A percentile compares a stretch with the other conserved stretches of the same genome.
phyloP scores from a whole-genome alignment of 2,113 vertebrate species.

The Acanthochromis polyacanthus region DNA sequence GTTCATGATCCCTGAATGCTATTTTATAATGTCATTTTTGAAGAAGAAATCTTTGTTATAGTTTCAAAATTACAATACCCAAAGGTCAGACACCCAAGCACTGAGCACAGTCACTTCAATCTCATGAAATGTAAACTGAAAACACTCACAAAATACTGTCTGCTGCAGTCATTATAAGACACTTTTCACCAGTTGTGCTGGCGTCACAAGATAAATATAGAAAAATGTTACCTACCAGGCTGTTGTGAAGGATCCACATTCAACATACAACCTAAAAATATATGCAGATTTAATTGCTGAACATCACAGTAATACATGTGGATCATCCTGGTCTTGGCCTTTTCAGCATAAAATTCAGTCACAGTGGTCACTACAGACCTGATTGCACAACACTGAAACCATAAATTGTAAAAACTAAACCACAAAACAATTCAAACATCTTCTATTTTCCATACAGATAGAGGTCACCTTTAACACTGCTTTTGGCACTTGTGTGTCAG shows the following conservation, averaged over 20 bases:
- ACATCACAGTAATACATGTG: conserved; percentile 26
- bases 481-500: conserved; percentile 66
- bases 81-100: no score
- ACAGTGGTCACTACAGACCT: conserved; percentile 45
- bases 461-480: conserved; percentile 49
- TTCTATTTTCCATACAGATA: conserved; percentile 29
- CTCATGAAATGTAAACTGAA: conserved; percentile 11
- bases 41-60: no score
- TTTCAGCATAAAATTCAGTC: conserved; percentile 40
- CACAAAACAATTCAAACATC: conserved; percentile 25
- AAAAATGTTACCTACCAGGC: neutral
- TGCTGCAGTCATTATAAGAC: neutral
- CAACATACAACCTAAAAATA: conserved; percentile 25
- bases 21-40: neutral
- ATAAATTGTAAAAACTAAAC: conserved; percentile 25
- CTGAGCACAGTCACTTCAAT: neutral
- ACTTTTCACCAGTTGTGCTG: conserved; percentile 5
- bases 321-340: conserved; percentile 23
- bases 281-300: conserved; percentile 33
- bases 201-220: neutral
- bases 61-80: no score
- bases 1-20: neutral
- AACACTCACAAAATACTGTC: neutral
- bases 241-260: conserved; percentile 7
- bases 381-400: conserved; percentile 55